These are phyloP conservation scores for Anguilla japonica DNA, from an alignment of 2,113 vertebrate genomes.

Conservation along the genomic window DNA sequence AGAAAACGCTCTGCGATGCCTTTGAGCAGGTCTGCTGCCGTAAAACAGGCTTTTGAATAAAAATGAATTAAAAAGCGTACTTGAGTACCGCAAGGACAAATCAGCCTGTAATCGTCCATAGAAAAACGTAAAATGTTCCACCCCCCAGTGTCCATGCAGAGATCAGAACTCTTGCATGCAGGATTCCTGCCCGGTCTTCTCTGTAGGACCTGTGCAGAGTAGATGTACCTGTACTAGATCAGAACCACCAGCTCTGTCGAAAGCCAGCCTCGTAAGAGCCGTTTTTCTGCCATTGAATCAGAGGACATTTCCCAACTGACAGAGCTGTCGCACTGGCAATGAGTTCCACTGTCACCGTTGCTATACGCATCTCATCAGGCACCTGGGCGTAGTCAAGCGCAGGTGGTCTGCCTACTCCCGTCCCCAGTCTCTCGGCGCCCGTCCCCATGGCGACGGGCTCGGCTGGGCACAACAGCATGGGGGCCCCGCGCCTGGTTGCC, in stretches of 20 bases:
- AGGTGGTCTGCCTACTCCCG: slow-evolving; percentile 44
- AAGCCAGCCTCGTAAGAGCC: not conserved
- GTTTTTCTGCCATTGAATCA: slow-evolving; percentile 8
- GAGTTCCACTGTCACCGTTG: too few relatives aligned
- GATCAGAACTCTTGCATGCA: too few relatives aligned
- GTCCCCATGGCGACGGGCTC: slow-evolving; percentile 57
- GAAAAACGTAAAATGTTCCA: too few relatives aligned
- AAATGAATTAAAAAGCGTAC: too few relatives aligned
- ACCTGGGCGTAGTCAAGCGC: slow-evolving; percentile 29
- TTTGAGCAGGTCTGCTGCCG: too few relatives aligned
- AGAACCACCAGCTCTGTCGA: not conserved
- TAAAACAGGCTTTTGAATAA: too few relatives aligned
- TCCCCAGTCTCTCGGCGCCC: slow-evolving; percentile 54
- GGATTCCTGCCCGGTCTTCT: too few relatives aligned
- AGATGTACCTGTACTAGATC: not conserved
- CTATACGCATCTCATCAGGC: too few relatives aligned
- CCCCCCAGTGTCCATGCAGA: too few relatives aligned
- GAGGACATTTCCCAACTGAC: slow-evolving; percentile 48
- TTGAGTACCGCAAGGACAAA: too few relatives aligned
- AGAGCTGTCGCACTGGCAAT: not conserved
- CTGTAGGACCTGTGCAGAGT: not conserved
- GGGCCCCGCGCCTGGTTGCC: slow-evolving; percentile 49
- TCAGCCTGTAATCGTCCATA: too few relatives aligned
- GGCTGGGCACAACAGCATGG: slow-evolving; percentile 53
- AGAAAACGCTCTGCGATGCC: too few relatives aligned